Conservation (phyloP, 2,888 invertebrate species). For the Polia nebulosa region DNA sequence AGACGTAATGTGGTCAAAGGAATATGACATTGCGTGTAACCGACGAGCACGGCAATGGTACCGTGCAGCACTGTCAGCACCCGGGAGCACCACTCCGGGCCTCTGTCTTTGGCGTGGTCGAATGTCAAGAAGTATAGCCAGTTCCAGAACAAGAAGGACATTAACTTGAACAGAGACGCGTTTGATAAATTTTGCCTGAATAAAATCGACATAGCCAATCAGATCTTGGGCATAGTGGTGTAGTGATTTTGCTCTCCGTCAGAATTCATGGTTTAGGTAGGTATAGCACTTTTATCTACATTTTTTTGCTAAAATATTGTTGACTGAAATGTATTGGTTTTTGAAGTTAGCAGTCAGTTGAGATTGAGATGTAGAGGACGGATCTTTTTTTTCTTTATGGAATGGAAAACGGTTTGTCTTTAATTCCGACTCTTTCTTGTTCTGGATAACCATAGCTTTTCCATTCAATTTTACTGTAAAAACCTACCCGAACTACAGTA, state of each 20-base stretch:
- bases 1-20: not conserved
- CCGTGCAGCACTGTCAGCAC: slow-evolving; percentile 1
- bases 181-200: not conserved
- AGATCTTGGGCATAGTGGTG: not conserved
- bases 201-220: slow-evolving; percentile 1
- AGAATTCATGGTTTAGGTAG: slow-evolving; percentile 6
- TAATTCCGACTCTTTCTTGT: not conserved
- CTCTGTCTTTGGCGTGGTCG: not conserved
- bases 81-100: slow-evolving; percentile 3
- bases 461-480: not conserved
- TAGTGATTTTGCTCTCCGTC: not conserved
- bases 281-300: not conserved
- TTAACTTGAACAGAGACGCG: not conserved
- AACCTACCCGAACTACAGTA: too few species aligned
- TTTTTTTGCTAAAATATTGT: not conserved
- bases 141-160: slow-evolving; percentile 4
- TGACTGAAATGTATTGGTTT: not conserved
- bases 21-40: not conserved
- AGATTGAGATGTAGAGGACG: not conserved
- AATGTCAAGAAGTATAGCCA: not conserved
- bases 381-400: not conserved
- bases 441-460: not conserved
- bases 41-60: not conserved
- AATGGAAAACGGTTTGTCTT: not conserved
- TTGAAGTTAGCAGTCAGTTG: slow-evolving; percentile 4